These are phyloP conservation scores for Leucania comma DNA, from an alignment of 2,888 invertebrate species.

Conservation along the genomic window DNA sequence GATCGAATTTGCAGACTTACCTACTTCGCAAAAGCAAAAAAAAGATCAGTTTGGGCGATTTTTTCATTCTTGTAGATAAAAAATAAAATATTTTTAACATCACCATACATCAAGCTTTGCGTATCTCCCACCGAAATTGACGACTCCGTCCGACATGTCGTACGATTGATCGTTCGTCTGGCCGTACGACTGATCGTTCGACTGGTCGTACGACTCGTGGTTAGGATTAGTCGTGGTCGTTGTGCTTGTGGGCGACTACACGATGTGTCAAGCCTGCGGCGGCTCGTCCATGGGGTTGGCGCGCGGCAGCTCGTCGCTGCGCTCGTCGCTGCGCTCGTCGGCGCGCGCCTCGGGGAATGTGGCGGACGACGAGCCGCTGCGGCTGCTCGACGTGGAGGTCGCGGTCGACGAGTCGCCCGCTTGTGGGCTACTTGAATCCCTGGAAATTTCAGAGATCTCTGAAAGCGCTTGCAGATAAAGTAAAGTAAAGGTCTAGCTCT, in stretches of 20 bases:
- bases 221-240: conserved; percentile 1
- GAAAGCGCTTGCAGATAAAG: too few relatives aligned
- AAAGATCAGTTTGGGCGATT: background rate
- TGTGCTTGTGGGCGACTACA: conserved; percentile 5
- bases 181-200: conserved; percentile 13
- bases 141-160: conserved; percentile 9
- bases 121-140: background rate
- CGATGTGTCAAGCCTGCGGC: conserved; percentile 84
- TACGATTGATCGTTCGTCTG: background rate
- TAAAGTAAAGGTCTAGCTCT: too few relatives aligned
- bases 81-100: conserved; percentile 24
- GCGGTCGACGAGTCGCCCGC: conserved; percentile 72
- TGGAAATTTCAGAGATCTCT: too few relatives aligned
- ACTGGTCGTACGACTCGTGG: conserved; percentile 10
- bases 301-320: conserved; percentile 78
- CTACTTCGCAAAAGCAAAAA: background rate
- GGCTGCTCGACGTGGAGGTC: conserved; percentile 71
- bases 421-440: conserved; percentile 73
- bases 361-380: conserved; percentile 69
- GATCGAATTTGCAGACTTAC: background rate
- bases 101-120: conserved; percentile 15
- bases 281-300: conserved; percentile 87
- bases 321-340: conserved; percentile 40
- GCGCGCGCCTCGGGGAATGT: conserved; percentile 55
- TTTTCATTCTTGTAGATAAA: background rate